Conservation (phyloP, 2,888 invertebrate species). For the Ichneumoninae sp. region DNA sequence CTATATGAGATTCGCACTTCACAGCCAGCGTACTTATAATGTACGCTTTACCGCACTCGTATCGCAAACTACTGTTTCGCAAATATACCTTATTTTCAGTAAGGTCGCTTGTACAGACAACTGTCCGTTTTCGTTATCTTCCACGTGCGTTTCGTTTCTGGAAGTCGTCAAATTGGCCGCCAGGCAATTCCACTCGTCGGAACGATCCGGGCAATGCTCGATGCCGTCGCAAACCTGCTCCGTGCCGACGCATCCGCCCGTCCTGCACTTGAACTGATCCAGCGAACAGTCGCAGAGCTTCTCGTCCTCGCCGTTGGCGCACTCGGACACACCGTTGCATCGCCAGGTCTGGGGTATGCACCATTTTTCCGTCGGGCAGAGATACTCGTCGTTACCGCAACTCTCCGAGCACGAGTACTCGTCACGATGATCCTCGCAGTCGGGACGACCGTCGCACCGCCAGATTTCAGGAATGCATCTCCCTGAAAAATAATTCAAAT, state of each 20-base stretch:
- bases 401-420: slow-evolving; percentile 86
- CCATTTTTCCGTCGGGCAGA: slow-evolving; percentile 86
- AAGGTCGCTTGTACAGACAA: slow-evolving; percentile 68
- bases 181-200: slow-evolving; percentile 88
- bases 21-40: too few species aligned
- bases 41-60: too few species aligned
- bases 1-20: too few species aligned
- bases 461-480: slow-evolving; percentile 87
- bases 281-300: slow-evolving; percentile 86
- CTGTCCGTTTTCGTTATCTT: slow-evolving; percentile 65
- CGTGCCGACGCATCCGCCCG: slow-evolving; percentile 86
- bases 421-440: slow-evolving; percentile 86
- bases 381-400: slow-evolving; percentile 86
- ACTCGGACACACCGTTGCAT: slow-evolving; percentile 87
- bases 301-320: slow-evolving; percentile 87
- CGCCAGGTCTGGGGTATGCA: slow-evolving; percentile 87
- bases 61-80: too few species aligned
- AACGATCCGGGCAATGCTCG: slow-evolving; percentile 87
- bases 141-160: slow-evolving; percentile 68
- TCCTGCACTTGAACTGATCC: slow-evolving; percentile 86
- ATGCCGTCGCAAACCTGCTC: slow-evolving; percentile 87
- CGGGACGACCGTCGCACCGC: slow-evolving; percentile 87
- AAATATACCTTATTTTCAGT: slow-evolving; percentile 74
- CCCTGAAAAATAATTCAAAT: slow-evolving; percentile 72
- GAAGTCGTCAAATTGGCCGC: slow-evolving; percentile 69